These are phyloP conservation scores for Alviniconcha marisindica DNA, from an alignment of 1,140 invertebrate species.

Conservation along the genomic window DNA sequence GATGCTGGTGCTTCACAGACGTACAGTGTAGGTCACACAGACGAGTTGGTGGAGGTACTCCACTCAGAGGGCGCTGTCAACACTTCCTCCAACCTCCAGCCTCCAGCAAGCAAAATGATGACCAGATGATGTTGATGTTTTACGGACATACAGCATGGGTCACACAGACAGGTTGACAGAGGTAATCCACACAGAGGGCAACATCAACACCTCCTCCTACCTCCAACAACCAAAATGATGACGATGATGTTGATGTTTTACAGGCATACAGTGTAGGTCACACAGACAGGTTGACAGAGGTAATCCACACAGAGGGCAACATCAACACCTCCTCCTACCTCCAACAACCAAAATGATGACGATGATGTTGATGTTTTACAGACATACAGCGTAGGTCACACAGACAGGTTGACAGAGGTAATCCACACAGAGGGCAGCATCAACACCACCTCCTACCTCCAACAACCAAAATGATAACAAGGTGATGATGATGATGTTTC, in stretches of 20 bases:
- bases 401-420: slow-evolving; percentile 61
- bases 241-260: not conserved
- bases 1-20: too few relatives aligned
- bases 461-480: not conserved
- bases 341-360: not conserved
- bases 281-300: slow-evolving; percentile 60
- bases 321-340: slow-evolving; percentile 62
- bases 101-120: too few relatives aligned
- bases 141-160: too few relatives aligned
- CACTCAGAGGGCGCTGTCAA: too few relatives aligned
- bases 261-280: slow-evolving; percentile 67
- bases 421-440: slow-evolving; percentile 58
- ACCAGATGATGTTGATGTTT: too few relatives aligned
- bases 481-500: not conserved
- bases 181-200: too few relatives aligned
- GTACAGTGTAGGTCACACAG: too few relatives aligned
- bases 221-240: too few relatives aligned
- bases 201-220: too few relatives aligned
- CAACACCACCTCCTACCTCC: slow-evolving; percentile 61
- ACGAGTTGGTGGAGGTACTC: too few relatives aligned
- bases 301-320: slow-evolving; percentile 58
- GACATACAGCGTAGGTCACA: slow-evolving; percentile 65
- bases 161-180: too few relatives aligned
- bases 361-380: slow-evolving; percentile 26
- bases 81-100: too few relatives aligned